Conservation (phyloP, 2,797 vertebrate species). For the Mycteria americana region DNA sequence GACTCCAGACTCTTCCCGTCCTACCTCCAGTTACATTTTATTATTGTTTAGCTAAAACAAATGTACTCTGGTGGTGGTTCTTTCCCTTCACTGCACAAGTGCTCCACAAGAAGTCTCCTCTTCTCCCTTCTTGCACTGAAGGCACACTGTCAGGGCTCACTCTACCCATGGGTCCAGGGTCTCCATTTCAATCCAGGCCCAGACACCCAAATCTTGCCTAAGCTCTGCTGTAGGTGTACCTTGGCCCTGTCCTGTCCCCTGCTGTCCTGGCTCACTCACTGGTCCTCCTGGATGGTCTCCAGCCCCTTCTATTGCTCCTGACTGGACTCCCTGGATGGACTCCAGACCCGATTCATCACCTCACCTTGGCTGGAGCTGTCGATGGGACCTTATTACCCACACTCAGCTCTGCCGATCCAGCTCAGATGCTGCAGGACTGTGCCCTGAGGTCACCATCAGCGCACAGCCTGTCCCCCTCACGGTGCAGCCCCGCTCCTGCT, state of each 20-base stretch:
- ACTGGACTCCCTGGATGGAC: background rate
- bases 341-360: background rate
- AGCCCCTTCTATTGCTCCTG: background rate
- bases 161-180: background rate
- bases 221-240: background rate
- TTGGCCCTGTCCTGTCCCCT: background rate
- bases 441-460: fast-evolving
- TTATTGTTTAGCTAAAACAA: background rate
- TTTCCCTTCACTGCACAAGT: background rate
- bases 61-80: background rate
- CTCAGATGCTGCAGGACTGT: background rate
- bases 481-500: background rate
- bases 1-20: background rate
- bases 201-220: background rate
- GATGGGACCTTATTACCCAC: background rate
- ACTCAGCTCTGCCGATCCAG: background rate
- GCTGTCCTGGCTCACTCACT: background rate
- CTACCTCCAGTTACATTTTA: background rate
- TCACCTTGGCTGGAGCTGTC: background rate
- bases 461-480: fast-evolving
- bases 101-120: background rate
- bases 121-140: background rate
- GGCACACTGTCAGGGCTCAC: background rate
- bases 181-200: background rate
- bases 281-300: background rate